These are phyloP conservation scores for Cistogaster globosa DNA, from an alignment of 2,888 invertebrate genomes.

Conservation along the genomic window DNA sequence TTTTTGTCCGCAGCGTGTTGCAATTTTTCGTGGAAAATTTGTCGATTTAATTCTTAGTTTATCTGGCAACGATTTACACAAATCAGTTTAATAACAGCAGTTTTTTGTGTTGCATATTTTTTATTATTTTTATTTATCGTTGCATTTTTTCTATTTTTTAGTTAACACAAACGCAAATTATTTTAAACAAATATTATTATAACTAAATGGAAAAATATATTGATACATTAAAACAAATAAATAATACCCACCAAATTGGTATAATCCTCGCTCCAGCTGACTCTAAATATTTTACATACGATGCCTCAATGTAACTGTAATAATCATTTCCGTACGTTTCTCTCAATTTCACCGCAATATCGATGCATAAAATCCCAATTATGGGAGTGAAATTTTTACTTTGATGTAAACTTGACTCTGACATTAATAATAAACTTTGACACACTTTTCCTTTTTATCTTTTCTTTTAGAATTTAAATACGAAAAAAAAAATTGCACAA, in stretches of 20 bases:
- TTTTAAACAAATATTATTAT: background rate
- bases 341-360: conserved; percentile 85
- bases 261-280: conserved; percentile 91
- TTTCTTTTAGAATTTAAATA: background rate
- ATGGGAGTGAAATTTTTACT: conserved; percentile 82
- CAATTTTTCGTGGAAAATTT: too few species aligned
- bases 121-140: background rate
- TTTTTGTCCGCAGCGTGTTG: too few species aligned
- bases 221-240: background rate
- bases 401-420: conserved; percentile 25
- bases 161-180: background rate
- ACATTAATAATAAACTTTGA: background rate
- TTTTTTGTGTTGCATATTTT: background rate
- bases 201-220: too few species aligned
- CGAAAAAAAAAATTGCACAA: conserved; percentile 32
- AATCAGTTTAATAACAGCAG: too few species aligned
- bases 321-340: conserved; percentile 83
- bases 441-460: conserved; percentile 1
- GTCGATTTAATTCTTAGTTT: too few species aligned
- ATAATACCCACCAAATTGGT: conserved; percentile 88
- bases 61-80: too few species aligned
- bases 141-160: background rate
- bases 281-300: conserved; percentile 94
- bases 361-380: conserved; percentile 89
- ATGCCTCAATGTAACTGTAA: conserved; percentile 90